These are phyloP conservation scores for Phoeniculus purpureus DNA, from an alignment of 2,797 vertebrate genomes.

Conservation along the genomic window DNA sequence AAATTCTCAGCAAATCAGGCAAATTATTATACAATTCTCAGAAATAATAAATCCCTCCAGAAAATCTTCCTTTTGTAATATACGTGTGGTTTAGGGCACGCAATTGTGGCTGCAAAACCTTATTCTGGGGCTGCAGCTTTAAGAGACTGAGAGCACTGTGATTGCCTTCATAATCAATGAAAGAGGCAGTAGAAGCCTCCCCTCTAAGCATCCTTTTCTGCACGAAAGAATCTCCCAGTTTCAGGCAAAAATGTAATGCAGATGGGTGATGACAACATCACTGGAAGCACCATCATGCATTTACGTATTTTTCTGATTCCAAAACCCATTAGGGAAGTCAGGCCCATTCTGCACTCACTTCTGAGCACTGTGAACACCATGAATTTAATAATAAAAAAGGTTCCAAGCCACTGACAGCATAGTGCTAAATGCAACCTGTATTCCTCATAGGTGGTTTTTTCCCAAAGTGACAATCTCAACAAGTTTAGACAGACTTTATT, in stretches of 20 bases:
- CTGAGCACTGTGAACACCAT: constrained; percentile 6
- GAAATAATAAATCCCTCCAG: background rate
- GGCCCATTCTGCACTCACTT: constrained; percentile 27
- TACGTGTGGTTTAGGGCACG: constrained; percentile 21
- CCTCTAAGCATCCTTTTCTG: background rate
- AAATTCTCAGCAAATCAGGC: background rate
- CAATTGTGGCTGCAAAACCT: constrained; percentile 10
- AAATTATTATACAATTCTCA: background rate
- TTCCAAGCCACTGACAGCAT: background rate
- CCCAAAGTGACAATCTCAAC: background rate
- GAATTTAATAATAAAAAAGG: constrained; percentile 30
- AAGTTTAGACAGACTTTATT: constrained; percentile 1
- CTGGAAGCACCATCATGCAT: constrained; percentile 20
- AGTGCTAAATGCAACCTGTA: constrained; percentile 22
- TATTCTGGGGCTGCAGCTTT: constrained; percentile 41
- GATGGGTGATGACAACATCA: constrained; percentile 47
- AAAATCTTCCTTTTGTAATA: constrained; percentile 9
- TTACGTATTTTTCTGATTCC: constrained; percentile 49
- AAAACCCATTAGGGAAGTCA: constrained; percentile 46
- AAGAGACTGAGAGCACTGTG: constrained; percentile 1
- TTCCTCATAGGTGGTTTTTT: background rate
- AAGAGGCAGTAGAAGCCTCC: constrained; percentile 29
- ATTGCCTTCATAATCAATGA: constrained; percentile 62
- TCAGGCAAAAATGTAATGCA: constrained; percentile 39
- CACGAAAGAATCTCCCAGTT: background rate